These are phyloP conservation scores for Sisyra terminalis DNA, from an alignment of 2,888 invertebrate genomes.

Conservation along the genomic window DNA sequence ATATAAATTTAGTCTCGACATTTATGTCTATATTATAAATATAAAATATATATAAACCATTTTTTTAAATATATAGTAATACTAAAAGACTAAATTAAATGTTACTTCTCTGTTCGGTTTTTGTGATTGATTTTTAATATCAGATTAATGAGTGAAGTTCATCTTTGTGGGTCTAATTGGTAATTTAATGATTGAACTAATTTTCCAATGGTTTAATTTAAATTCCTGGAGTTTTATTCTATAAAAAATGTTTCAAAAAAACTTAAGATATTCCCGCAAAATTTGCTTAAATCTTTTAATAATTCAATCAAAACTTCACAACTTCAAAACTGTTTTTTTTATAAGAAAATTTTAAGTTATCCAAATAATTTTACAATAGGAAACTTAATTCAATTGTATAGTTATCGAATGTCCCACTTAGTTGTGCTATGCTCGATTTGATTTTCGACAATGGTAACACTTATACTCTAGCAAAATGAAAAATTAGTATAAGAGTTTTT, in stretches of 20 bases:
- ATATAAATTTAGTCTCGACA: slow-evolving; percentile 1
- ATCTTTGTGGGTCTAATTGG: too few relatives aligned
- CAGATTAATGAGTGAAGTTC: neutral
- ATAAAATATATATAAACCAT: neutral
- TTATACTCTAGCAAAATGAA: neutral
- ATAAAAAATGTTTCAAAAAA: neutral
- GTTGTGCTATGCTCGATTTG: too few relatives aligned
- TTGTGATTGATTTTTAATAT: neutral
- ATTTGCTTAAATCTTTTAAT: neutral
- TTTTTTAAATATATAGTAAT: neutral
- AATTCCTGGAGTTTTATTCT: neutral
- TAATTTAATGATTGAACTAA: too few relatives aligned
- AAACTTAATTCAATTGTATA: too few relatives aligned
- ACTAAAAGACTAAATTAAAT: neutral
- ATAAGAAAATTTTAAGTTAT: too few relatives aligned
- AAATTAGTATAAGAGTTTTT: slow-evolving; percentile 1
- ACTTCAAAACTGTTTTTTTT: too few relatives aligned
- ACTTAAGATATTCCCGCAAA: neutral
- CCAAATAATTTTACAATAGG: too few relatives aligned
- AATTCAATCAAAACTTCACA: neutral
- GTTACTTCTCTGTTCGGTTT: neutral
- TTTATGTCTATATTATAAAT: slow-evolving; percentile 2
- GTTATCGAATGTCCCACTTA: too few relatives aligned
- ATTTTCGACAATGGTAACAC: too few relatives aligned
- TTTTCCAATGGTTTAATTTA: too few relatives aligned